Evolutionary conservation across 2,797 vertebrate species (phyloP), one percentile per base, ranked within the genome.

Genomic region (Phataginus tricuspis): DNA sequence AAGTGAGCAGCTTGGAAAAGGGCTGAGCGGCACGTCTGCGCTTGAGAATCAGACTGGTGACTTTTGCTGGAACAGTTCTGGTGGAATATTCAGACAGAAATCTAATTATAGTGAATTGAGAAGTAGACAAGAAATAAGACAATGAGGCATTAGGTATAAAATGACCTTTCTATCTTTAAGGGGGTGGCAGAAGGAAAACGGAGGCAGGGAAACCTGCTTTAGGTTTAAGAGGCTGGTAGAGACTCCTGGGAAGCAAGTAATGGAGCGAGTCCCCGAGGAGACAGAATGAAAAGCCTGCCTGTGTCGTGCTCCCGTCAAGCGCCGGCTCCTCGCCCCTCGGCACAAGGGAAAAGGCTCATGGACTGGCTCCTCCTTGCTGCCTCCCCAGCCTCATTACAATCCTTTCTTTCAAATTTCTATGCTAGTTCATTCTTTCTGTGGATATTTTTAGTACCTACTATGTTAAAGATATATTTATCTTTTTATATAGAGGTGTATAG

Each of bases 381-480:
- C 29, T 82, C 74, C 37, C 42, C 4, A 18, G 87, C 19, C 27
- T 57, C 39, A 39, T 80, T 84, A 37, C 11, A 39, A 37, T 37
- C 34, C 3, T 61, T 80, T 72, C 42, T 91, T 86, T 93, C n/a
- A 93, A 10, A 27, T 59, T 77, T 87, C 49, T 78, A 53, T 51
- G 68, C 4, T 61, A 23, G 61, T 86, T 92, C 37, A 75, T 84
- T 93, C n/a, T 78, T 87, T 90, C 66, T 79, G 23, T 78, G 66
- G 51, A 8, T 71, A 90, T 96, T 86, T 93, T 79, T 87, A 84
- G 12, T 42, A 84, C 4, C 23, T 55, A 63, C 7, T 85, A 7
- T 72, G 10, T 84, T 80, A 85, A 72, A 69, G 55, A 77, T 59
- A 57, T 55, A 37, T 31, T 75, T 89, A 64, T 77, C 14, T 72